Percentiles rank a stretch among this genome's conserved stretches.
Evolutionary conservation across 2,797 vertebrate genomes (phyloP).

Genomic region (Tarsius wallacei): DNA sequence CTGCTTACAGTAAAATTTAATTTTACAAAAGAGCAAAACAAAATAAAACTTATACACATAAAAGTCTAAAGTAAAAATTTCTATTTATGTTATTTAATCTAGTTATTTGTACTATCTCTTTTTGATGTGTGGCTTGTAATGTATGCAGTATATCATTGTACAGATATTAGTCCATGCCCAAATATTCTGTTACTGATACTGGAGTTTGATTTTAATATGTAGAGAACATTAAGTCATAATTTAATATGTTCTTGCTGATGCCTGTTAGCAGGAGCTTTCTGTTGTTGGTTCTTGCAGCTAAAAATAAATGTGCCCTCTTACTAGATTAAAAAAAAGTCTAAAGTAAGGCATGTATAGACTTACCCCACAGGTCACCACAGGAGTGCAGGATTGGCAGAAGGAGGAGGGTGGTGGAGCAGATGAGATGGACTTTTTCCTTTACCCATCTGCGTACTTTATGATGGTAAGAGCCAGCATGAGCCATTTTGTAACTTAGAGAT

Average conservation of each 20-base stretch:
- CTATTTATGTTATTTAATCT: too few species aligned
- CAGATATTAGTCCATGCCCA: too few species aligned
- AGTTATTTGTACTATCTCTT: too few species aligned
- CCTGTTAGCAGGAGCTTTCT: too few species aligned
- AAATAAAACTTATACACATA: constrained; percentile 25
- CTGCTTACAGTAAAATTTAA: constrained; percentile 4
- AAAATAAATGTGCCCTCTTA: too few species aligned
- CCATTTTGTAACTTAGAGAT: constrained; percentile 37
- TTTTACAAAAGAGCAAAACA: constrained; percentile 49
- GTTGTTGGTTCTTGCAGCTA: too few species aligned
- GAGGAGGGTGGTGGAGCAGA: not conserved
- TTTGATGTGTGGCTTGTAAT: too few species aligned
- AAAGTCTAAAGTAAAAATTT: not conserved
- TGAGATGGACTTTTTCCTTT: not conserved
- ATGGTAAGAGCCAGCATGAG: not conserved
- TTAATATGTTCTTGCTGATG: too few species aligned
- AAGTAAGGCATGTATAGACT: not conserved
- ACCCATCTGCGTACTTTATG: not conserved
- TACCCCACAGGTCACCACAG: not conserved
- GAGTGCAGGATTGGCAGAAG: not conserved
- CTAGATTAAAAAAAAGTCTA: not conserved
- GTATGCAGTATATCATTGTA: too few species aligned
- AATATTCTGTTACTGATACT: too few species aligned
- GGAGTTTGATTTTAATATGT: too few species aligned
- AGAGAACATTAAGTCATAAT: too few species aligned